phyloP scores from a whole-genome alignment of 2,797 vertebrate species.

The Buphagus erythrorhynchus region DNA sequence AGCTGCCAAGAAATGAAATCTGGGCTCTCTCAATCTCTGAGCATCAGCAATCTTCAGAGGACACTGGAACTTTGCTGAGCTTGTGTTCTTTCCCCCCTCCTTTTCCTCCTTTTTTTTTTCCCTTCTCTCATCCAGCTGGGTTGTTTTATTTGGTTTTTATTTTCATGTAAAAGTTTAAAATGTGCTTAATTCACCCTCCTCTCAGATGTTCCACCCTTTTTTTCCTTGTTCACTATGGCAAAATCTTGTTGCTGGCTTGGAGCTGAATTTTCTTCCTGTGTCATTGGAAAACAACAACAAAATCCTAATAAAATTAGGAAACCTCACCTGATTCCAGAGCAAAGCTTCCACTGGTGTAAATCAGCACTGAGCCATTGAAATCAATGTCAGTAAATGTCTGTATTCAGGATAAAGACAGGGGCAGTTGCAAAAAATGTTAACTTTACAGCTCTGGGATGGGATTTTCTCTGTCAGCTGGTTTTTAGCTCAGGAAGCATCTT shows the following conservation, averaged over 20 bases:
- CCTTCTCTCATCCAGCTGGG: not conserved
- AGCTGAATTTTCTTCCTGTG: not conserved
- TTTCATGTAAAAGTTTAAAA: not conserved
- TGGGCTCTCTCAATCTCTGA: slow-evolving; percentile 49
- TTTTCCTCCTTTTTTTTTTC: not conserved
- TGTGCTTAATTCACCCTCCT: not conserved
- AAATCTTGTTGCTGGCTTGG: not conserved
- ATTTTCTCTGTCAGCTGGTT: not conserved
- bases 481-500: not conserved
- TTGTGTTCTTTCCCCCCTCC: not conserved
- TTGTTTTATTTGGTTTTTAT: not conserved
- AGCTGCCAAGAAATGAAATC: slow-evolving; percentile 45
- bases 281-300: not conserved
- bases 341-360: not conserved
- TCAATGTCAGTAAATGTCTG: not conserved
- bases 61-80: slow-evolving; percentile 18
- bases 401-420: not conserved
- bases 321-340: not conserved
- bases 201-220: not conserved
- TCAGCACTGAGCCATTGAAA: not conserved
- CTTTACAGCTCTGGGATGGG: not conserved
- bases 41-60: slow-evolving; percentile 32
- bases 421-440: not conserved
- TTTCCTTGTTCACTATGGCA: not conserved
- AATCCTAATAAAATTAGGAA: not conserved